A percentile compares a stretch with the other conserved stretches of the same genome.
phyloP scores from a whole-genome alignment of 2,113 vertebrate species.

The Leptocoma aspasia region DNA sequence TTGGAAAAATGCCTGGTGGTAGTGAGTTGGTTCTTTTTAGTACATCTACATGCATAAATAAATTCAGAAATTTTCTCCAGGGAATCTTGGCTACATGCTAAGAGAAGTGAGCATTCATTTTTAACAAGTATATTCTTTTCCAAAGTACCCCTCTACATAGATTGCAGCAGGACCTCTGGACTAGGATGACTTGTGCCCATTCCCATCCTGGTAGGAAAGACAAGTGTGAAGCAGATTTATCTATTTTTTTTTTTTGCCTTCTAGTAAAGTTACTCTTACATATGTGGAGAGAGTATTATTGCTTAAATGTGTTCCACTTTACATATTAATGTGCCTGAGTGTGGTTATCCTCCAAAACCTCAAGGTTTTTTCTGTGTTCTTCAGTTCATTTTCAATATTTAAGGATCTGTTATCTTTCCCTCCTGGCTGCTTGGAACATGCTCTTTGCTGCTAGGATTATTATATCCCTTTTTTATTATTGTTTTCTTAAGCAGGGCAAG shows the following conservation, averaged over 20 bases:
- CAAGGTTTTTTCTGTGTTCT: background rate
- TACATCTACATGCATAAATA: background rate
- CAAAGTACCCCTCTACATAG: fast-evolving
- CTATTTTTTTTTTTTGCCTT: background rate
- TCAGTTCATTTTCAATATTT: background rate
- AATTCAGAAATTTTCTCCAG: background rate
- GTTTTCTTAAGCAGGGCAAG: background rate
- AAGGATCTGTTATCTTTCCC: background rate
- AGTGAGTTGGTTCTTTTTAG: background rate
- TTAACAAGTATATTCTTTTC: background rate
- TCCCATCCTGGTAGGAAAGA: background rate
- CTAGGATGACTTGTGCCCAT: background rate
- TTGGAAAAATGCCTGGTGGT: background rate
- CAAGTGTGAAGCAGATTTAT: background rate
- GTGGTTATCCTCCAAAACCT: background rate
- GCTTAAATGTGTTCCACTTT: background rate
- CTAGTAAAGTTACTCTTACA: background rate
- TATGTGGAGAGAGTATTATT: background rate
- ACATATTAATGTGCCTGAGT: background rate
- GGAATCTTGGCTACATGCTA: background rate
- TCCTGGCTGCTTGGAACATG: background rate
- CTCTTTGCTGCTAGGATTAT: background rate
- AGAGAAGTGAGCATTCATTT: background rate
- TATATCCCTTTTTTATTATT: background rate
- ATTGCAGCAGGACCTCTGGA: background rate